Base-by-base conservation (phyloP, 2,797 vertebrate species). In the Mus caroli region DNA sequence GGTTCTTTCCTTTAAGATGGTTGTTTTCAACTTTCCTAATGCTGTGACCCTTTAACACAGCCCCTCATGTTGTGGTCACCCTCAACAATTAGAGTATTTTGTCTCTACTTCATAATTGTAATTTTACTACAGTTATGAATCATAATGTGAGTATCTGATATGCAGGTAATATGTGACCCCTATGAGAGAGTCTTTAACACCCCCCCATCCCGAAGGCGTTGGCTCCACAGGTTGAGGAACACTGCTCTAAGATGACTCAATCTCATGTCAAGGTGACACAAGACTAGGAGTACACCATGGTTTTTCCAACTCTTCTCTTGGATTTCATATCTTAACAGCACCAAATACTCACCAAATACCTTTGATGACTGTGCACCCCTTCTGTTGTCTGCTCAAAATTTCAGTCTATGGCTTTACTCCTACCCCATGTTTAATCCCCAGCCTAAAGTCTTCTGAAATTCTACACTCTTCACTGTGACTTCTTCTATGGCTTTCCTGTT, bases 331-430 rank as follows among this genome's bases (percentile, higher is more conserved):
- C 8, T 4, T 71, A 73, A 52, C 15, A 89, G 31, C 14, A n/a
- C 34, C 67, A 50, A 50, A 50, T 14, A 24, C n/a, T 88, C 50
- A 73, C 73, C 40, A 58, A 75, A 60, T 12, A 31, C 15, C 85
- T 73, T 43, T 28, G 31, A n/a, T 46, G 76, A 26, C 14, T 37
- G 0, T 5, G 4, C n/a, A 20, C 62, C 43, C 85, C 64, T 50
- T 37, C 20, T 40, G 95, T 64, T 31, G 54, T 82, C 94, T 43
- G 11, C 84, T 56, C 71, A 56, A 58, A 94, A 34, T 56, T 75
- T 94, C 54, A 31, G 88, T 40, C 69, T 73, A 0, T 34, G 17
- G 34, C 43, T 56, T 58, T 15, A 10, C 6, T 7, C 31, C n/a
- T 15, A 19, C 24, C 3, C 15, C 56, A 3, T 43, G 60, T 88